Evolutionary conservation across 2,113 vertebrate species (phyloP).

Genomic region (Etia nguti): DNA sequence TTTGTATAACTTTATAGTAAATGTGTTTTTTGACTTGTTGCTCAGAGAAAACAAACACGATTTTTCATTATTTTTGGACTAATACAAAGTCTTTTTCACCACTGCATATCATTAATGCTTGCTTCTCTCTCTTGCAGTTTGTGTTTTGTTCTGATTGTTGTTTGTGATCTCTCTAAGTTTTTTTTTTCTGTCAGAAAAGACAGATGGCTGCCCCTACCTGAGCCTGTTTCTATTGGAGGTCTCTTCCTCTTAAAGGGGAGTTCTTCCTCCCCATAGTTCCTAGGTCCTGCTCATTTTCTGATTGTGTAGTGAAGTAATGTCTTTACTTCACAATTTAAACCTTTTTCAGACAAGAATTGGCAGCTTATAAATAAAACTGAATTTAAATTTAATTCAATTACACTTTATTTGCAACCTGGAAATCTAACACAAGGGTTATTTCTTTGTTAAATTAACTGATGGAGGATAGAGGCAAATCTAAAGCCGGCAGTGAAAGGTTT

Average conservation of each 20-base stretch:
- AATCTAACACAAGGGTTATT: background rate
- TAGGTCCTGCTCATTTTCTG: background rate
- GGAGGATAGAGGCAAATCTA: background rate
- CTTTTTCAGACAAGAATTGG: background rate
- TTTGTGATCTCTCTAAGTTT: background rate
- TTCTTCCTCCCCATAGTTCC: background rate
- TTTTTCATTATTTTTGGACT: background rate
- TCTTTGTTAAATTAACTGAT: background rate
- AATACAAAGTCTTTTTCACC: background rate
- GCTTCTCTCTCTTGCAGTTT: background rate
- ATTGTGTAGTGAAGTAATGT: background rate
- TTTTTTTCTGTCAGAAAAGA: background rate
- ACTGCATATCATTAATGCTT: background rate
- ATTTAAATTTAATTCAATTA: background rate
- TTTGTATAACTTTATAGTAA: background rate
- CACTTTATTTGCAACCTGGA: background rate
- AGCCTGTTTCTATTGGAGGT: background rate
- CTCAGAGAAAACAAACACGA: background rate
- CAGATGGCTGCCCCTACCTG: background rate
- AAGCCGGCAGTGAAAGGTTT: background rate
- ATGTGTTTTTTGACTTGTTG: background rate
- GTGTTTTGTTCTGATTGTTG: background rate
- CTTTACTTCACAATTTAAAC: background rate
- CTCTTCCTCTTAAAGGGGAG: background rate
- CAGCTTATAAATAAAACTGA: background rate